Conservation (phyloP, 2,888 invertebrate species). For the Belgica antarctica region DNA sequence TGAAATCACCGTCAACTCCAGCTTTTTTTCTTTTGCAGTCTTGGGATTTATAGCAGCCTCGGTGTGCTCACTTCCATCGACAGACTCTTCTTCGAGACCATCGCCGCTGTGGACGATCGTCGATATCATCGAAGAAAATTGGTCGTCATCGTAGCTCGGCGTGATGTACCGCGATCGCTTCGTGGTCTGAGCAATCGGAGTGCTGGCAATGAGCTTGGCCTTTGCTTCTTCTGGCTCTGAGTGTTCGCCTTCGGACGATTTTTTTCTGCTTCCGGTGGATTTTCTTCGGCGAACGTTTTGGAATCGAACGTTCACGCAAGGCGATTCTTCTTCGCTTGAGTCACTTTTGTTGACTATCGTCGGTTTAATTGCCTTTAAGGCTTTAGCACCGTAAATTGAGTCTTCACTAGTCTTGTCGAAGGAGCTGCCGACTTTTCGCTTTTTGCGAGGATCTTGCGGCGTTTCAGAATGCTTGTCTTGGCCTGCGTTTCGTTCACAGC, state of each 20-base stretch:
- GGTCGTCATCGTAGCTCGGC: slow-evolving; percentile 19
- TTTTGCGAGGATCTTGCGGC: not conserved
- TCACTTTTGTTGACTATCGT: not conserved
- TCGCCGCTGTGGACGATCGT: slow-evolving; percentile 9
- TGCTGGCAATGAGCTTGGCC: not conserved
- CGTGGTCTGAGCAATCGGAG: not conserved
- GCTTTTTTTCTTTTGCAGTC: not conserved
- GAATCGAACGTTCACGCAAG: not conserved
- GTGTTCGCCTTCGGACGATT: not conserved
- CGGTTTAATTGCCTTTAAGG: not conserved
- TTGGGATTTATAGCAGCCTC: too few species aligned
- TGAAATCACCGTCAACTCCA: not conserved
- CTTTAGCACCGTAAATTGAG: slow-evolving; percentile 25
- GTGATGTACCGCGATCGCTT: slow-evolving; percentile 22
- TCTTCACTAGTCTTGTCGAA: slow-evolving; percentile 6
- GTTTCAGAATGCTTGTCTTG: not conserved
- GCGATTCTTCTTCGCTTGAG: not conserved
- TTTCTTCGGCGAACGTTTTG: slow-evolving; percentile 26
- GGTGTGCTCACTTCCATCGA: slow-evolving; percentile 16
- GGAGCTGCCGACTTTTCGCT: not conserved
- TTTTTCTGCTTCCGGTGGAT: slow-evolving; percentile 4
- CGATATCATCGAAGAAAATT: slow-evolving; percentile 17
- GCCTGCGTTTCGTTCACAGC: slow-evolving; percentile 18
- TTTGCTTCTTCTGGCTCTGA: slow-evolving; percentile 14
- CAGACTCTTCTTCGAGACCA: not conserved